Evolutionary conservation across 2,888 invertebrate genomes (phyloP).

Genomic region (Limnephilus auricula): DNA sequence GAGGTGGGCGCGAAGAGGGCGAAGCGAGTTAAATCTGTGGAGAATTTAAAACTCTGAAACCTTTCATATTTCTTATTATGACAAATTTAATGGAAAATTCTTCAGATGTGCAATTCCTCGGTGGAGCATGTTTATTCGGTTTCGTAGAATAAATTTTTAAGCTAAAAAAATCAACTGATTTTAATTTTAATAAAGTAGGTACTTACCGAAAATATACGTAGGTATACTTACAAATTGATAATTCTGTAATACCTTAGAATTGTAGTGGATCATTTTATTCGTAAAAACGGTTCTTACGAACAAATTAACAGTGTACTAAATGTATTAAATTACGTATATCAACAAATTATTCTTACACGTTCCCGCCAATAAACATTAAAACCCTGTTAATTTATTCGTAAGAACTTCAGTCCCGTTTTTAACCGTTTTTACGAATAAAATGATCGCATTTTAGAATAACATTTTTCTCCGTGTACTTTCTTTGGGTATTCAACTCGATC

Average conservation of each 20-base stretch:
- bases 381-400: too few relatives aligned
- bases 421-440: too few relatives aligned
- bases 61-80: not conserved
- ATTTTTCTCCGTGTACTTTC: too few relatives aligned
- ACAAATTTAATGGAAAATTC: slow-evolving; percentile 2
- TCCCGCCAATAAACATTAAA: too few relatives aligned
- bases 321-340: too few relatives aligned
- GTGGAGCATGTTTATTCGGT: not conserved
- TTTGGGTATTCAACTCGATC: not conserved
- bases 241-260: not conserved
- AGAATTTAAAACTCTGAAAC: slow-evolving; percentile 7
- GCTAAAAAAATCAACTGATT: not conserved
- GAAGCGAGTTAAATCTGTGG: slow-evolving; percentile 17
- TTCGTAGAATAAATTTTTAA: not conserved
- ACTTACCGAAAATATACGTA: too few relatives aligned
- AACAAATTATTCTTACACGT: too few relatives aligned
- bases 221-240: too few relatives aligned
- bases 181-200: not conserved
- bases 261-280: not conserved
- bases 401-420: too few relatives aligned
- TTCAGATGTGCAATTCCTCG: not conserved
- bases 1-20: slow-evolving; percentile 4
- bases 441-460: too few relatives aligned
- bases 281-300: too few relatives aligned
- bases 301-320: too few relatives aligned